Conservation (phyloP, 2,797 vertebrate species). For the Hylomyscus alleni region DNA sequence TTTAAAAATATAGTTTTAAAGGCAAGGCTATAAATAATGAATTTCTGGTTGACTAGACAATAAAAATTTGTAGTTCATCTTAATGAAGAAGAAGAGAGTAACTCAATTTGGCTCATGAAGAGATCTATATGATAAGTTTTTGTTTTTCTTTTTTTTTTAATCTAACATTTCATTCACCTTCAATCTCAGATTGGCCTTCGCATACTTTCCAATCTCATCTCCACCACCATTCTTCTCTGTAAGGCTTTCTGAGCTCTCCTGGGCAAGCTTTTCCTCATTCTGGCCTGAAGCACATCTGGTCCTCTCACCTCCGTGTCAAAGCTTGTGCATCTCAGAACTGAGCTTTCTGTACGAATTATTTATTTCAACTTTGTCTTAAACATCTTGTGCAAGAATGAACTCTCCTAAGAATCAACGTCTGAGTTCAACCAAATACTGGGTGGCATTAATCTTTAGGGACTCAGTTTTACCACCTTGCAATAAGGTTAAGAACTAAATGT, state of each 20-base stretch:
- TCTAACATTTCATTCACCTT: conserved; percentile 21
- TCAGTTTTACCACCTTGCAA: conserved; percentile 48
- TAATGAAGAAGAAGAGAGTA: conserved; percentile 21
- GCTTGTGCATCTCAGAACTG: conserved; percentile 1
- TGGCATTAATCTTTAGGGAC: background rate
- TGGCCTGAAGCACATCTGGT: background rate
- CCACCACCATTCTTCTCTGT: background rate
- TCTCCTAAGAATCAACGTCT: conserved; percentile 23
- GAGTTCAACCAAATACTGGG: background rate
- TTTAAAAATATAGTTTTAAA: conserved; percentile 7
- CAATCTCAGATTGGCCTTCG: background rate
- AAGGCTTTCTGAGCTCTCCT: background rate
- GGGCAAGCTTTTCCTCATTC: background rate
- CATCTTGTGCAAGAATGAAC: conserved; percentile 6
- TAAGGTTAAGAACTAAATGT: background rate
- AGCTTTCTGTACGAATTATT: background rate
- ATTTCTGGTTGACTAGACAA: background rate
- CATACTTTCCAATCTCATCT: background rate
- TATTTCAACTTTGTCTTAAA: conserved; percentile 43
- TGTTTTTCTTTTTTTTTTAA: background rate
- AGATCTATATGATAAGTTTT: background rate
- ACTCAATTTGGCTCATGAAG: conserved; percentile 2
- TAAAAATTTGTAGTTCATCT: conserved; percentile 27
- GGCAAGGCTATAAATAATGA: conserved; percentile 19
- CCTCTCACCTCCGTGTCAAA: background rate